Conservation (phyloP, 1,140 invertebrate genomes). For the Adelges cooleyi region DNA sequence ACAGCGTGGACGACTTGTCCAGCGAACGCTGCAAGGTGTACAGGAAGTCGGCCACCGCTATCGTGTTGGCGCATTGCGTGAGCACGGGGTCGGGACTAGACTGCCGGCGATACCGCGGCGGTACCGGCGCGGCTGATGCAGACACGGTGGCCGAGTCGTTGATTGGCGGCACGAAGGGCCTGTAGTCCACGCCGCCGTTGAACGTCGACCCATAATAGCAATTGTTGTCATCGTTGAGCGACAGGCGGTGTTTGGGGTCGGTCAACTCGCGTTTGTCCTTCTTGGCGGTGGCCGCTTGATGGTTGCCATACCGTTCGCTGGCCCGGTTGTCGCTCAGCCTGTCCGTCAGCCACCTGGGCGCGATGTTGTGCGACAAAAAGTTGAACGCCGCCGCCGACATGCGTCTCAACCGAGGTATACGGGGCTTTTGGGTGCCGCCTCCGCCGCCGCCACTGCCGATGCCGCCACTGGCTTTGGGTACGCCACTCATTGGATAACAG, state of each 20-base stretch:
- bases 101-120: not conserved
- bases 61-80: not conserved
- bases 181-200: not conserved
- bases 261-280: not conserved
- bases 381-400: slow-evolving; percentile 35
- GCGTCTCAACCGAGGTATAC: slow-evolving; percentile 30
- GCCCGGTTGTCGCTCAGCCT: slow-evolving; percentile 53
- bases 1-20: slow-evolving; percentile 36
- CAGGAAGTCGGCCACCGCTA: slow-evolving; percentile 8
- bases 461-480: too few relatives aligned
- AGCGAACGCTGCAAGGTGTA: slow-evolving; percentile 30
- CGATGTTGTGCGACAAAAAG: slow-evolving; percentile 37
- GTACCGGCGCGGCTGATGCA: not conserved
- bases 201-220: slow-evolving; percentile 7
- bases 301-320: slow-evolving; percentile 45
- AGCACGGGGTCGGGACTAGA: slow-evolving; percentile 17
- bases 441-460: not conserved
- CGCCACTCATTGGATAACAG: too few relatives aligned
- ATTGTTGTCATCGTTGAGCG: slow-evolving; percentile 11
- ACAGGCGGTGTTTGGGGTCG: slow-evolving; percentile 8
- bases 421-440: slow-evolving; percentile 36
- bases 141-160: not conserved
- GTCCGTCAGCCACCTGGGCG: slow-evolving; percentile 41
- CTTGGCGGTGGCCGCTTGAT: not conserved
- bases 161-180: too few relatives aligned